These are phyloP conservation scores for Bombus impatiens DNA, from an alignment of 1,140 invertebrate genomes.

Conservation along the genomic window DNA sequence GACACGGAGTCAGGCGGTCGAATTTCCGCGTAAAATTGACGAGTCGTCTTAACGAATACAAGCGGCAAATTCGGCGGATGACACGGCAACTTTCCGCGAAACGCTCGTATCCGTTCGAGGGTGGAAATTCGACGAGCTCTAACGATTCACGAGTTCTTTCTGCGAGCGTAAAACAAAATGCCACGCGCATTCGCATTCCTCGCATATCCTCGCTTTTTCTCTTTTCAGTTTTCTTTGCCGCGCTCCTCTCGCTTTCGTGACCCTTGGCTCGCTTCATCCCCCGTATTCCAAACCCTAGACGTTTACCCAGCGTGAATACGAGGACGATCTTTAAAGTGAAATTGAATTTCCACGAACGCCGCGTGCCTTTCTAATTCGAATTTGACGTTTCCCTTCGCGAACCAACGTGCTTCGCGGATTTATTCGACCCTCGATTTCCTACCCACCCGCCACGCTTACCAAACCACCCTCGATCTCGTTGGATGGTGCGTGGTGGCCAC, in stretches of 20 bases:
- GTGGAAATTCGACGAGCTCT: neutral
- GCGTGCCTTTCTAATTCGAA: slow-evolving; percentile 68
- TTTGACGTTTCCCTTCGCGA: slow-evolving; percentile 58
- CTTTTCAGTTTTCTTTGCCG: slow-evolving; percentile 24
- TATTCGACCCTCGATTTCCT: slow-evolving; percentile 33
- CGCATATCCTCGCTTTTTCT: slow-evolving; percentile 10
- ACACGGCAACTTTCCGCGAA: neutral
- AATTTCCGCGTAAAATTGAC: neutral
- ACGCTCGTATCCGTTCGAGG: no score
- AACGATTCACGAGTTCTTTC: slow-evolving; percentile 42
- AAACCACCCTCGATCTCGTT: neutral
- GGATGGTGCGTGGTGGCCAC: neutral
- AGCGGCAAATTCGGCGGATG: slow-evolving; percentile 11
- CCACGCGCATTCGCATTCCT: slow-evolving; percentile 42
- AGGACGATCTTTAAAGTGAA: slow-evolving; percentile 58
- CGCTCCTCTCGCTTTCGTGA: neutral
- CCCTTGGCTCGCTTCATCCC: neutral
- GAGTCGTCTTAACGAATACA: neutral
- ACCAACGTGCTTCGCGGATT: slow-evolving; percentile 36
- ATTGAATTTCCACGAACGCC: slow-evolving; percentile 65
- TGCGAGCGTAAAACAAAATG: slow-evolving; percentile 37
- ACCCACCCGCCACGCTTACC: no score
- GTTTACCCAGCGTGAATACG: slow-evolving; percentile 24
- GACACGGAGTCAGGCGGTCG: neutral
- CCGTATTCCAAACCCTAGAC: neutral